Base-by-base conservation (phyloP, 2,797 vertebrate species). In the Hyperoplus immaculatus region DNA sequence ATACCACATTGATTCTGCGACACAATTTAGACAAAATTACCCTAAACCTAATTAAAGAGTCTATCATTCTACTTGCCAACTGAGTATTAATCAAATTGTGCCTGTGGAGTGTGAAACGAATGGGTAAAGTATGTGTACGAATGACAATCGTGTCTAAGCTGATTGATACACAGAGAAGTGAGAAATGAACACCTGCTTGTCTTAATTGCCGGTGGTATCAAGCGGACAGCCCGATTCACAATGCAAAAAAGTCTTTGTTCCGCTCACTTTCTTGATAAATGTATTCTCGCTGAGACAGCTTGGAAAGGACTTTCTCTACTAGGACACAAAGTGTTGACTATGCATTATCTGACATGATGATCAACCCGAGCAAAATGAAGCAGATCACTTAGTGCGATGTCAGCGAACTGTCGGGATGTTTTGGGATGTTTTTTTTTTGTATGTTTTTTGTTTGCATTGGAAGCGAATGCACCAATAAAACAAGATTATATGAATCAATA, bases 111-210 rank as follows among this genome's bases (percentile, higher is more conserved):
- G 75, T 67, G 74, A 21, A 79, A 77, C 53, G 50, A 73, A 69
- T 68, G 54, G n/a, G 36, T 39, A 21, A 69, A 55, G 38, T 55
- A 66, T 58, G 75, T 77, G 78, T 69, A 50, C 75, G 69, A 78
- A 50, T 69, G 77, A 78, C 46, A 46, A 38, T 64, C 1, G 1
- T 54, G 42, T 75, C 51, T 57, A 8, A 76, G 47, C 29, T 36
- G 12, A 63, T 50, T 85, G 69, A 36, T 63, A 62, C 13, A 60
- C 41, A 39, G 53, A 63, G 54, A 70, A 71, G 65, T 81, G 73
- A 80, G 72, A 60, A 76, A 78, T 50, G 49, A 85, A 77, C 83
- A 86, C 83, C 84, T 82, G 80, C 21, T 72, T 59, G 69, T 66
- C 63, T 84, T 84, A 76, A 81, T 81, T 89, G 76, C 65, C 68